Conservation (phyloP, 2,797 vertebrate species). For the Schizothorax lantsangensis region DNA sequence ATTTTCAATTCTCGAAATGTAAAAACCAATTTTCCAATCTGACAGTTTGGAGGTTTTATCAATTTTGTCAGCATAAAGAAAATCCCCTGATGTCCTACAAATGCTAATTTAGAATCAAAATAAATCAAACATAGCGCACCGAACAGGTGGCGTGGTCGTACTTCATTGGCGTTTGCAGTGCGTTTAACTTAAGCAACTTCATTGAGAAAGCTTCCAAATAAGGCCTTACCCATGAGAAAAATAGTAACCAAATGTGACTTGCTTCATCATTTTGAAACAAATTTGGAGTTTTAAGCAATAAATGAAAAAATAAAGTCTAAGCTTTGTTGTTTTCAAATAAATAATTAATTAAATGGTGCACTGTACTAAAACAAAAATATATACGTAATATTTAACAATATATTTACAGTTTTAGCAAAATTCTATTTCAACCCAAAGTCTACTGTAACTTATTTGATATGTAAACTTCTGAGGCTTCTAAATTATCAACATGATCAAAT, state of each 20-base stretch:
- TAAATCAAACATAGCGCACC: not conserved
- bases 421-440: too few relatives aligned
- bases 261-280: not conserved
- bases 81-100: not conserved
- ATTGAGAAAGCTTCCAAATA: not conserved
- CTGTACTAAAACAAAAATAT: not conserved
- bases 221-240: not conserved
- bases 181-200: slow-evolving; percentile 13
- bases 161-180: not conserved
- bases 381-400: too few relatives aligned
- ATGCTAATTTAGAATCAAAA: slow-evolving; percentile 39
- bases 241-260: not conserved
- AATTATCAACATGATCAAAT: too few relatives aligned
- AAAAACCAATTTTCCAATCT: slow-evolving; percentile 54
- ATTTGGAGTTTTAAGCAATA: not conserved
- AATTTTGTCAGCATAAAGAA: slow-evolving; percentile 49
- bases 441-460: too few relatives aligned
- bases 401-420: too few relatives aligned
- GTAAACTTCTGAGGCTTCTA: too few relatives aligned
- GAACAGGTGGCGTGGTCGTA: slow-evolving; percentile 23
- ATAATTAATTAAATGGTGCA: not conserved
- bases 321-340: too few relatives aligned
- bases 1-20: slow-evolving; percentile 51
- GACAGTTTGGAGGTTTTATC: slow-evolving; percentile 55
- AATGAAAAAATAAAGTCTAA: not conserved